These are phyloP conservation scores for Micrasema minimum DNA, from an alignment of 1,140 invertebrate species.

Conservation along the genomic window DNA sequence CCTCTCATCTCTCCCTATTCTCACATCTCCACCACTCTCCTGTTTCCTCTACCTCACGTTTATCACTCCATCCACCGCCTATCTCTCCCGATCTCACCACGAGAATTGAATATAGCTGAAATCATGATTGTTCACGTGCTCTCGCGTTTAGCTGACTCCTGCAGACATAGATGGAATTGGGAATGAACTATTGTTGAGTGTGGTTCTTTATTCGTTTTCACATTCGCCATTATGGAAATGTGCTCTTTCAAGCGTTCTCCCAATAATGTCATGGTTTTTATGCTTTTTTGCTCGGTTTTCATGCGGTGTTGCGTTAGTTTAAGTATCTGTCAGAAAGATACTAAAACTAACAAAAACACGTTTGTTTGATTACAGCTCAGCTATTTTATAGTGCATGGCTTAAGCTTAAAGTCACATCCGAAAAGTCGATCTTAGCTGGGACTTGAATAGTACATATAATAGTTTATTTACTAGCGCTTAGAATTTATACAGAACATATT, in stretches of 20 bases:
- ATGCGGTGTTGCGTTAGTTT: not conserved
- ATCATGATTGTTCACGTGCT: constrained; percentile 33
- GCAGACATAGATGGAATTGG: constrained; percentile 34
- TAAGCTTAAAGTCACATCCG: too few species aligned
- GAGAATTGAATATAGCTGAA: constrained; percentile 40
- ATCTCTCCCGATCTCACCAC: constrained; percentile 29
- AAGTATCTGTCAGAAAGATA: too few species aligned
- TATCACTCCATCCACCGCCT: constrained; percentile 32
- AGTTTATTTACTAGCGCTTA: too few species aligned
- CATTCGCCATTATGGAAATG: constrained; percentile 17
- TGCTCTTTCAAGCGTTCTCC: constrained; percentile 3
- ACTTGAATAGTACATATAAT: too few species aligned
- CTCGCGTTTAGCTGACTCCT: constrained; percentile 33
- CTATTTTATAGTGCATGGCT: too few species aligned
- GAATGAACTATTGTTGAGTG: constrained; percentile 37
- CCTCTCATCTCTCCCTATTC: too few species aligned
- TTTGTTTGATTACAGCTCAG: too few species aligned
- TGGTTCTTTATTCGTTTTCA: constrained; percentile 8
- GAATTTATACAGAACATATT: too few species aligned
- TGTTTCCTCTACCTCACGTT: constrained; percentile 2
- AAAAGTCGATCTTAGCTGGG: too few species aligned
- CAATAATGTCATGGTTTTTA: constrained; percentile 1
- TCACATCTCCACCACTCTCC: too few species aligned
- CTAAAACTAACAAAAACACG: too few species aligned
- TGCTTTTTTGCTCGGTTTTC: not conserved